Evolutionary conservation across 2,797 vertebrate genomes (phyloP), one percentile per base, ranked within the genome.

Genomic region (Parauchenoglanis ngamensis): DNA sequence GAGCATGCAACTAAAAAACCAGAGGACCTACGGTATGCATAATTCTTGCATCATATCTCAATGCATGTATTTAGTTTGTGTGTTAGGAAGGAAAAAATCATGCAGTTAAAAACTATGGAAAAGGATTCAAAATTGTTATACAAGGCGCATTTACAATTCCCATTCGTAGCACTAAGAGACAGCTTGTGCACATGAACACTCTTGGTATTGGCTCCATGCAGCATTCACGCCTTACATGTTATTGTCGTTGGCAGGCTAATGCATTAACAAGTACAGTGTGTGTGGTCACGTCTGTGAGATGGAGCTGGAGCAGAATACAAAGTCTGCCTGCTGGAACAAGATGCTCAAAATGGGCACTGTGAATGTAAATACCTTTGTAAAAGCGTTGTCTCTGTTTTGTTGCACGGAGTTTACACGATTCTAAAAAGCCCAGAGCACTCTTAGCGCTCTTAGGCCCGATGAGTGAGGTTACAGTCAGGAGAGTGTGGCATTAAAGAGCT

Each of bases 211-310:
- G 82, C 70, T 84, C 85, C 83, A 83, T 87, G 89, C 81, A 75
- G 86, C 76, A 52, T 90, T 93, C 87, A 88, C 91, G 90, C 90
- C 90, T 92, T 90, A n/a, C 88, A 92, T 90, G 89, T 90, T 91
- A 88, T 91, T 92, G 90, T 88, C 78, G 76, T 91, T 91, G 92
- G 88, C 87, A 92, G 83, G 80, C 88, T 90, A 91, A 91, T 92
- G 88, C 89, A 92, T 92, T 90, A 90, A 89, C 90, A 91, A 89
- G 88, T 86, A 86, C 84, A 89, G 88, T 86, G 85, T 86, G 89
- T 84, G 79, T 88, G 87, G 75, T 86, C 84, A 82, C 79, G 88
- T 86, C 89, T 91, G 88, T 44, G 86, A 89, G 87, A 92, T 84
- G 35, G 76, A 76, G 76, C 67, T 65, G 21, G 67, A 87, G 85